Evolutionary conservation across 2,113 vertebrate species (phyloP).

Genomic region (Beaufortia kweichowensis): DNA sequence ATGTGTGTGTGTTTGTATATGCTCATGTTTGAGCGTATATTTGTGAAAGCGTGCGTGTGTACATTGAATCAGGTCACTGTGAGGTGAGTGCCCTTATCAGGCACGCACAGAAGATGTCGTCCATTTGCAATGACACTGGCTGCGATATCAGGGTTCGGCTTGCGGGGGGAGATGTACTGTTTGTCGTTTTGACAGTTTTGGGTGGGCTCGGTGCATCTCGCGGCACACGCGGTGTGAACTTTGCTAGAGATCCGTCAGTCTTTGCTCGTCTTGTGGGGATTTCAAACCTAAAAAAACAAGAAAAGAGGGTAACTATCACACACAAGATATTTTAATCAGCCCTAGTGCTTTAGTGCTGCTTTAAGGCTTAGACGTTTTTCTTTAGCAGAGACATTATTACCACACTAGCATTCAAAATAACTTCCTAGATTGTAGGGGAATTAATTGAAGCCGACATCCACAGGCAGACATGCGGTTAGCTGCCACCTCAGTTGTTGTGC

Average conservation of each 20-base stretch:
- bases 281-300: conserved; percentile 63
- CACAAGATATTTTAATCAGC: conserved; percentile 49
- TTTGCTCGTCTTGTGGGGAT: conserved; percentile 61
- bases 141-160: conserved; percentile 64
- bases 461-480: conserved; percentile 38
- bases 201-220: conserved; percentile 66
- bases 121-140: conserved; percentile 67
- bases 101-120: conserved; percentile 65
- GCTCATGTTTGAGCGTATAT: conserved; percentile 21
- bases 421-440: conserved; percentile 15
- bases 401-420: conserved; percentile 34
- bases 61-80: conserved; percentile 60
- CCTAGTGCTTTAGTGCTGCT: conserved; percentile 30
- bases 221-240: conserved; percentile 67
- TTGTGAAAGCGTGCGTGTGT: conserved; percentile 46
- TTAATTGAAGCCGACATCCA: conserved; percentile 42
- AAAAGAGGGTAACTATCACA: conserved; percentile 40
- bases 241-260: conserved; percentile 67
- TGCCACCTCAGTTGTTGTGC: conserved; percentile 48
- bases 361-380: background rate
- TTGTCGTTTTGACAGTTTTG: conserved; percentile 72
- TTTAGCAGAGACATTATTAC: conserved; percentile 10
- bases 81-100: conserved; percentile 72
- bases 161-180: conserved; percentile 62
- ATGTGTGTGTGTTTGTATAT: conserved; percentile 30